Evolutionary conservation across 1,140 invertebrate species (phyloP).

Genomic region (Orchestia grillus): DNA sequence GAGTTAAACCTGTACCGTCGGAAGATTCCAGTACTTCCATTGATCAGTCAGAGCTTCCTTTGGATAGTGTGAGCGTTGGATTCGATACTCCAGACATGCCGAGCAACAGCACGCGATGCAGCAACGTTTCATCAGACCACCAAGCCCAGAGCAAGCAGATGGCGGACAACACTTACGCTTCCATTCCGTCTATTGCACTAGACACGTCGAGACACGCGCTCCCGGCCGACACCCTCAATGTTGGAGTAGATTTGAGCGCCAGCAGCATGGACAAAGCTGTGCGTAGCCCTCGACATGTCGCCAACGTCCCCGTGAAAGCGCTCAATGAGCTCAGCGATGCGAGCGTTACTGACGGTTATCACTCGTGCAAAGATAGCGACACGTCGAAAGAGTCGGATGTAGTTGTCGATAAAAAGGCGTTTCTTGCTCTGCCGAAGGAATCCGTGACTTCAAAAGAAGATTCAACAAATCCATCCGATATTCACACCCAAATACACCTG

Average conservation of each 20-base stretch:
- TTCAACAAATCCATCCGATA: constrained; percentile 31
- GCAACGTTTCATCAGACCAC: constrained; percentile 12
- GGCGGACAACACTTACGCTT: constrained; percentile 47
- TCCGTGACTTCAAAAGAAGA: constrained; percentile 34
- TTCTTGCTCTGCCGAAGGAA: neutral
- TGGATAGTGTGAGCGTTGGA: constrained; percentile 51
- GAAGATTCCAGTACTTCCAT: constrained; percentile 58
- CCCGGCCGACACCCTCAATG: neutral
- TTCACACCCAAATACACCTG: constrained; percentile 23
- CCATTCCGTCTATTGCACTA: constrained; percentile 34
- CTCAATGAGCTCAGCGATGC: neutral
- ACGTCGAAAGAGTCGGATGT: neutral
- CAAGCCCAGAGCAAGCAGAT: constrained; percentile 19
- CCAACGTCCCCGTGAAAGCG: neutral
- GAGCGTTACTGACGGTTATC: neutral
- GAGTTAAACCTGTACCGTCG: constrained; percentile 10
- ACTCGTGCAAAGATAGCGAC: constrained; percentile 14
- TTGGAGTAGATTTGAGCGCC: neutral
- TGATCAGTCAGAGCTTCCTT: constrained; percentile 64
- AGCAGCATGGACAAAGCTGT: constrained; percentile 48
- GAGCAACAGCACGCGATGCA: constrained; percentile 41
- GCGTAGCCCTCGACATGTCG: constrained; percentile 10
- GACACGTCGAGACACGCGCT: constrained; percentile 32
- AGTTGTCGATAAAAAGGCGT: neutral
- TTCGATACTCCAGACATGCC: constrained; percentile 57